Evolutionary conservation across 1,140 invertebrate genomes (phyloP).

Genomic region (Diorhabda elongata): DNA sequence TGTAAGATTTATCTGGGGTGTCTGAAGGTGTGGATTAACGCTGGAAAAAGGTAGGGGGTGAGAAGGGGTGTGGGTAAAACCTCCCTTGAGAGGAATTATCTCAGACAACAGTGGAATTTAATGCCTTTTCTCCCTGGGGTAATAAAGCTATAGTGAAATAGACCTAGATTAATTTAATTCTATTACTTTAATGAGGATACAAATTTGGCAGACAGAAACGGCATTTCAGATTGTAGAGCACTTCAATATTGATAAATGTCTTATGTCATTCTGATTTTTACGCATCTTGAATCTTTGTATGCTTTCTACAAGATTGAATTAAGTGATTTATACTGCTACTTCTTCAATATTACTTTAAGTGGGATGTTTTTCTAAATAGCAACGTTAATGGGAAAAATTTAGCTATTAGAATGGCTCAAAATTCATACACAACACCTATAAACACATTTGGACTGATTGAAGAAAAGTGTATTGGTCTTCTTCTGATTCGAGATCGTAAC

Average conservation of each 20-base stretch:
- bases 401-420: no score
- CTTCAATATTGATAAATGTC: background rate
- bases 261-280: no score
- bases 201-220: slow-evolving; percentile 28
- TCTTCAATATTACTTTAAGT: no score
- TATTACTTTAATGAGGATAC: slow-evolving; percentile 43
- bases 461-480: no score
- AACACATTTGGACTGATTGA: no score
- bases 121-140: slow-evolving; percentile 31
- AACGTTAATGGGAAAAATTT: no score
- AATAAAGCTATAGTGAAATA: slow-evolving; percentile 40
- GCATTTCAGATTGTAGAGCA: background rate
- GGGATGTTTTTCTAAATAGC: no score
- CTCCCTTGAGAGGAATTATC: slow-evolving; percentile 39
- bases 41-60: slow-evolving; percentile 24
- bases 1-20: slow-evolving; percentile 10
- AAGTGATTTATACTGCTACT: no score
- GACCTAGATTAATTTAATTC: slow-evolving; percentile 43
- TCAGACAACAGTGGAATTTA: slow-evolving; percentile 39
- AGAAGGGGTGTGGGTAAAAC: slow-evolving; percentile 26
- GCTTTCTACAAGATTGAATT: no score
- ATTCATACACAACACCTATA: no score
- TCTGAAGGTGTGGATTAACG: slow-evolving; percentile 26
- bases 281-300: no score
- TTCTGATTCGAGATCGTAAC: no score